Evolutionary conservation across 1,140 invertebrate genomes (phyloP).

Genomic region (Ganaspis sp.): DNA sequence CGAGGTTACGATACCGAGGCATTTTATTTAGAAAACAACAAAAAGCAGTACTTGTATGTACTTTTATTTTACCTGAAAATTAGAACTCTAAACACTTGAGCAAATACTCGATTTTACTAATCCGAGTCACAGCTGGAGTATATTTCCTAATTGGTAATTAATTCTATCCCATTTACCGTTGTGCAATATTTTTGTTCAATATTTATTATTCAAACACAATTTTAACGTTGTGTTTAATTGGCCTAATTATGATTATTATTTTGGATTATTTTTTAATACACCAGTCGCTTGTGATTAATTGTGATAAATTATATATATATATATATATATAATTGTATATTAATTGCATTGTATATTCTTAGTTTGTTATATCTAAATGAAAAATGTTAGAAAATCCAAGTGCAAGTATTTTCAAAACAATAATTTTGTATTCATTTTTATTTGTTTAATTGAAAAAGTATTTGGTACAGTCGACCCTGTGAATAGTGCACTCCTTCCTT

Average conservation of each 20-base stretch:
- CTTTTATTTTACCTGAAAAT: background rate
- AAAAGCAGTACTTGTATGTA: background rate
- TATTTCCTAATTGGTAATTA: background rate
- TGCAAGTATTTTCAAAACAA: too few relatives aligned
- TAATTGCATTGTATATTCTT: too few relatives aligned
- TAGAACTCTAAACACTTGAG: background rate
- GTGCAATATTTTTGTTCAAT: constrained; percentile 10
- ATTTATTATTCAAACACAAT: background rate
- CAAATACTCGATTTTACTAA: background rate
- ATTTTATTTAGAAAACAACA: background rate
- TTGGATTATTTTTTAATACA: too few relatives aligned
- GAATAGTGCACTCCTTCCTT: too few relatives aligned
- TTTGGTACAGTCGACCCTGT: too few relatives aligned
- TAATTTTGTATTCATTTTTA: too few relatives aligned
- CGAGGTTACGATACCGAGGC: background rate
- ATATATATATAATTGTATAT: too few relatives aligned
- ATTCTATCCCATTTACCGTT: background rate
- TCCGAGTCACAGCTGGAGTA: background rate
- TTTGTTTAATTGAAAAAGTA: too few relatives aligned
- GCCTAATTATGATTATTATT: background rate
- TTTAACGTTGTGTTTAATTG: background rate
- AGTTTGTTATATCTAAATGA: too few relatives aligned
- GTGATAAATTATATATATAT: too few relatives aligned
- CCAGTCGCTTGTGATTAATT: too few relatives aligned
- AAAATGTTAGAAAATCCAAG: too few relatives aligned